A percentile compares a stretch with the other conserved stretches of the same genome.
phyloP scores from a whole-genome alignment of 2,113 vertebrate species.

The Barbus barbus region DNA sequence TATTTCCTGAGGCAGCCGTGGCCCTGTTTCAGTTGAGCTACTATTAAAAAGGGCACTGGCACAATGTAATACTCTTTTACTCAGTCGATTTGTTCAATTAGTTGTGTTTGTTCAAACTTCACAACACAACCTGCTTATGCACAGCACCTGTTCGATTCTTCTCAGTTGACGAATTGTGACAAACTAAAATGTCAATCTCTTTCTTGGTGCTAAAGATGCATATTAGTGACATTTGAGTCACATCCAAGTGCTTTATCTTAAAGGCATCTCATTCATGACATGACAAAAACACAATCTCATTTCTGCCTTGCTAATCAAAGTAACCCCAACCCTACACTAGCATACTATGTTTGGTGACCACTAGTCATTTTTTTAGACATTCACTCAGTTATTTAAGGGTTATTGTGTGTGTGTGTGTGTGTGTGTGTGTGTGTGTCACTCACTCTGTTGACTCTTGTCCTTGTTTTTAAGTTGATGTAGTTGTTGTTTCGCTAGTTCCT shows the following conservation, averaged over 20 bases:
- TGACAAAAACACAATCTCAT: neutral
- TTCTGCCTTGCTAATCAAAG: neutral
- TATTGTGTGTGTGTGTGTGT: neutral
- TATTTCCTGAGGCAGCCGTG: conserved; percentile 1
- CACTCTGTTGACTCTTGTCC: conserved; percentile 94
- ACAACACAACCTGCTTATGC: neutral
- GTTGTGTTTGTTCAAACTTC: neutral
- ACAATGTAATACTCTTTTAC: too few relatives aligned
- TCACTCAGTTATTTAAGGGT: neutral
- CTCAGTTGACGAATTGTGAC: neutral
- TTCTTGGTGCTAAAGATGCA: neutral
- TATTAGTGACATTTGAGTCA: neutral
- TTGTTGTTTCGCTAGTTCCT: conserved; percentile 87
- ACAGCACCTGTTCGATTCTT: neutral
- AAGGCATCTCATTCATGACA: neutral
- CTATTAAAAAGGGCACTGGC: neutral
- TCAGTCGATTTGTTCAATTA: too few relatives aligned
- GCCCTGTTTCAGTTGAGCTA: neutral
- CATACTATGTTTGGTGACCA: neutral
- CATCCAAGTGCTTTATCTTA: neutral
- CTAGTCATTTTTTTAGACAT: neutral
- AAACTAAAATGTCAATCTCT: neutral
- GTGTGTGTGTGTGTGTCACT: conserved; percentile 60
- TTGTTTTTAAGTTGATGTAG: conserved; percentile 89
- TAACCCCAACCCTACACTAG: neutral